These are phyloP conservation scores for Pollachius pollachius DNA, from an alignment of 2,113 vertebrate genomes.

Conservation along the genomic window DNA sequence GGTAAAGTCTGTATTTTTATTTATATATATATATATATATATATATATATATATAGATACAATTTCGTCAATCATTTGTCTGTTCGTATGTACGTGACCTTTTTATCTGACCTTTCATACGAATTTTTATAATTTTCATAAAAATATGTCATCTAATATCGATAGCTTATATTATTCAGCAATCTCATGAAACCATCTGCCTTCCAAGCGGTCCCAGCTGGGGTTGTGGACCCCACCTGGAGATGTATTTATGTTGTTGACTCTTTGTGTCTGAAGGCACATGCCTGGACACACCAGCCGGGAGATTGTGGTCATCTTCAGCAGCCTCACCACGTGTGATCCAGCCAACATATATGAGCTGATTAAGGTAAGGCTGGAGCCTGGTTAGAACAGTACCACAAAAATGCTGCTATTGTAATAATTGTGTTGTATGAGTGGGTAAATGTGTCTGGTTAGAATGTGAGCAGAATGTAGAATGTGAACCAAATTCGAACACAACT, in stretches of 20 bases:
- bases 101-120: not conserved
- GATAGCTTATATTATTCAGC: no score
- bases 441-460: no score
- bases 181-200: no score
- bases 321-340: conserved; percentile 96
- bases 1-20: not conserved
- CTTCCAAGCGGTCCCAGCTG: no score
- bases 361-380: conserved; percentile 80
- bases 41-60: not conserved
- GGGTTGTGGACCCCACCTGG: no score
- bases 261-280: conserved; percentile 74
- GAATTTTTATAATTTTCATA: not conserved
- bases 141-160: no score
- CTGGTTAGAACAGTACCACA: not conserved
- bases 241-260: not conserved
- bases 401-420: not conserved
- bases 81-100: not conserved
- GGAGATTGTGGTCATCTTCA: conserved; percentile 92
- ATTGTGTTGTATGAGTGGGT: not conserved
- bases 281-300: conserved; percentile 96
- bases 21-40: not conserved
- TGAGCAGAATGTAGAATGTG: no score
- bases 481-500: no score
- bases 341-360: conserved; percentile 94
- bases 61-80: not conserved